Evolutionary conservation across 2,797 vertebrate species (phyloP), one percentile per base, ranked within the genome.

Genomic region (Cossypha caffra): DNA sequence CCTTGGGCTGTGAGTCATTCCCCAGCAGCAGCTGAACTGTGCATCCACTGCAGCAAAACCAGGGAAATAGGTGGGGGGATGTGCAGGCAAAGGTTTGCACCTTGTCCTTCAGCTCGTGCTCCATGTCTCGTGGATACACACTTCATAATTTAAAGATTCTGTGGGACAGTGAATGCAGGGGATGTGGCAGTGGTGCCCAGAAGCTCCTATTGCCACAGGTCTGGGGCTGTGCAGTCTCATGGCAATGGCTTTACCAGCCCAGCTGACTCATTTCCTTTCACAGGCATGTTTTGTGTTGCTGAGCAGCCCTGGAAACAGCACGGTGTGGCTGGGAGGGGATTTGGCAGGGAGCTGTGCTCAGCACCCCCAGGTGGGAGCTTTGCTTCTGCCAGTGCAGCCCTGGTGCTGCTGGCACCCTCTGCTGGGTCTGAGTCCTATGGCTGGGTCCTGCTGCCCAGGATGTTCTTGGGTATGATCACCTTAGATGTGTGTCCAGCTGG

Each of bases 391-490:
- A 25, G n/a, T 2, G 7, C 59, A 33, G 73, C 8, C 10, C 68
- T 62, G 75, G 14, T 5, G 1, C 23, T 52, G 52, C 47, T 48
- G 52, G 40, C 1, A 1, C 1, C 0, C 24, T 71, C 25, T 28
- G 17, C 48, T 55, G 24, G 12, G 4, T 19, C 50, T 6, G 11
- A 17, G 68, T 29, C 55, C 55, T 80, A 11, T 13, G 37, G 3
- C 4, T 63, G 76, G 40, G 7, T 47, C 4, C 6, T 26, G 19
- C 43, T 82, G 43, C 59, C 31, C n/a, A 13, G 42, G 43, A 3
- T 40, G 13, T 33, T 73, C 68, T n/a, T 37, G 33, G 33, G 2
- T 6, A 0, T 5, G 31, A 5, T 25, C 85, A n/a, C 14, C 0
- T 68, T 16, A 40, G 23, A 6, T 17, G 29, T 58, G 38, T n/a